A percentile compares a stretch with the other conserved stretches of the same genome.
Conservation (phyloP, 2,888 invertebrate species). For the Cheilosia vernalis region DNA sequence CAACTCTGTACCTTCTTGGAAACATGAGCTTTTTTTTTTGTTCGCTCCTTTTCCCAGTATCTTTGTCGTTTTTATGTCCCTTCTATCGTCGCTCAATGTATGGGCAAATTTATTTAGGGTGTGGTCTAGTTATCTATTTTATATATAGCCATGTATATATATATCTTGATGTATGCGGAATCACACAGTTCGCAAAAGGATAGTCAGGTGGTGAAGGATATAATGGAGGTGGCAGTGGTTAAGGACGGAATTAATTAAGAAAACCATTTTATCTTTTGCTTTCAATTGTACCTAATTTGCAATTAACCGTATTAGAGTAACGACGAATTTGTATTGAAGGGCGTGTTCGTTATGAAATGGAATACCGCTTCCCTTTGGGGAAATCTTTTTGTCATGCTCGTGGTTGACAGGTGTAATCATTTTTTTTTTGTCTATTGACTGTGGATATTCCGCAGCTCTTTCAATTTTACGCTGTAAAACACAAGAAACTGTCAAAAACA, state of each 20-base stretch:
- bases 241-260: constrained; percentile 2
- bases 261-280: no score
- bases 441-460: no score
- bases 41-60: constrained; percentile 28
- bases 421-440: no score
- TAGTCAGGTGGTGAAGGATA: constrained; percentile 26
- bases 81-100: constrained; percentile 58
- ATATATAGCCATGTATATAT: constrained; percentile 3
- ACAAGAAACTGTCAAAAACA: no score
- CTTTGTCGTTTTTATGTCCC: constrained; percentile 57
- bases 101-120: constrained; percentile 66
- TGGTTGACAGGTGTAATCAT: no score
- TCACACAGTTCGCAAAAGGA: constrained; percentile 24
- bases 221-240: neutral
- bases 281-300: no score
- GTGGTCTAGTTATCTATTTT: constrained; percentile 68
- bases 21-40: constrained; percentile 15
- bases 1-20: neutral
- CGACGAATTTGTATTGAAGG: no score
- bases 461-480: no score
- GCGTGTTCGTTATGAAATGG: no score
- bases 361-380: no score
- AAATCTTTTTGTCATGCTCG: no score
- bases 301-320: no score
- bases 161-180: constrained; percentile 31